These are phyloP conservation scores for Prorops nasuta DNA, from an alignment of 1,140 invertebrate species.

Conservation along the genomic window DNA sequence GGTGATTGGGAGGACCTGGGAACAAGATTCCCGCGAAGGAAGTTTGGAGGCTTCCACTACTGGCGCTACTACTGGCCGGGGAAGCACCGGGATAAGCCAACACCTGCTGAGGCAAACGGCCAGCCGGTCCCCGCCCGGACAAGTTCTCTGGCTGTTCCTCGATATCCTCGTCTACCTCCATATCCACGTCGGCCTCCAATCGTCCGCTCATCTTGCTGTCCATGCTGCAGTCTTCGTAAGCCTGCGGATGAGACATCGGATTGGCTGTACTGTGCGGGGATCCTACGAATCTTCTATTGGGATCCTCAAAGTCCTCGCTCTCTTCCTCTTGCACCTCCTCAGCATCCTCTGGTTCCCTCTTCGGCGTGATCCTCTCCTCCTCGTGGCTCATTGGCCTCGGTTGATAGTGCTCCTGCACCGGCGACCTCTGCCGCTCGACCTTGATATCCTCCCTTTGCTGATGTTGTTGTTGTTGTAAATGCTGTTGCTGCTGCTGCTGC, in stretches of 20 bases:
- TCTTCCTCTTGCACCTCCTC: constrained; percentile 63
- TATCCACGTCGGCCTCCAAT: constrained; percentile 59
- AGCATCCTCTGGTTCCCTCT: constrained; percentile 64
- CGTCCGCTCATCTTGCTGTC: constrained; percentile 67
- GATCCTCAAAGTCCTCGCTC: constrained; percentile 56
- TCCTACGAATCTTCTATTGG: constrained; percentile 44
- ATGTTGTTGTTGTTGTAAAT: constrained; percentile 28
- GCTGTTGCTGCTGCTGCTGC: constrained; percentile 21
- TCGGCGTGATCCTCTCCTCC: constrained; percentile 62
- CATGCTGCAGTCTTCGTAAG: constrained; percentile 74
- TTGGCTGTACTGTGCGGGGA: constrained; percentile 36
- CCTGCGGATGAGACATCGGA: constrained; percentile 59
- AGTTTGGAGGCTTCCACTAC: constrained; percentile 51
- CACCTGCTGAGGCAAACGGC: constrained; percentile 39
- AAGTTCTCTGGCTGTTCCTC: constrained; percentile 81
- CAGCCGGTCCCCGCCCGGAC: constrained; percentile 66
- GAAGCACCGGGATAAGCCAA: constrained; percentile 48
- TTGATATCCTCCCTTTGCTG: constrained; percentile 43
- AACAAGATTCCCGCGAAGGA: constrained; percentile 51
- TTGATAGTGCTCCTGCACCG: constrained; percentile 37
- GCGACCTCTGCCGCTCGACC: constrained; percentile 41
- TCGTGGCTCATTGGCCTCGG: constrained; percentile 57
- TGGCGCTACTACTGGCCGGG: constrained; percentile 51
- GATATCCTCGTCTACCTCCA: constrained; percentile 63
- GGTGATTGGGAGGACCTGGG: constrained; percentile 37